Evolutionary conservation across 1,140 invertebrate species (phyloP), one percentile per base, ranked within the genome.

Genomic region (Protaetia brevitarsis): DNA sequence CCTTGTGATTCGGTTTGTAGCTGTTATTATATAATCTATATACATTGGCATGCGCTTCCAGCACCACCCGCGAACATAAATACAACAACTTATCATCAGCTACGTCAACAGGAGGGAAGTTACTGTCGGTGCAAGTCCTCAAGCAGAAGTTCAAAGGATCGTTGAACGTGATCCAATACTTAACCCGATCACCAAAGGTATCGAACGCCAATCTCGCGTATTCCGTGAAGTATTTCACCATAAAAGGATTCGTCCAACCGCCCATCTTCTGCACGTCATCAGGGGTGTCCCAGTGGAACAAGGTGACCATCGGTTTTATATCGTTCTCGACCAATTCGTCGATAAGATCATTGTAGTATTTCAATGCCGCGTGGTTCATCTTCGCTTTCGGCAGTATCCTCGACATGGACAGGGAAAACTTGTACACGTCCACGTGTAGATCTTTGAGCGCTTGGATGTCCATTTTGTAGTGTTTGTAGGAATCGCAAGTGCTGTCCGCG

Each of bases 301-400:
- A 27, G 2, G 73, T 77, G 0, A 74, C 73, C 66, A 67, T 51
- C 1, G 66, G 66, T 10, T 72, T 26, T 37, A 81, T 80, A 16
- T 69, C 68, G 26, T 72, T 68, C 2, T 58, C 69, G 7, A 79
- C 10, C 3, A 88, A 74, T 62, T 82, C 82, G 71, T 86, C 77
- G 8, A 88, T 82, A 0, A 89, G 72, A 19, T 82, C 80, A 64
- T 87, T 84, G 74, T 89, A 89, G 71, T 88, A 88, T 4, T 80
- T 72, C 2, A 86, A 70, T 13, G 86, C 87, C 56, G 82, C 80
- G 5, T 78, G 66, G 67, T 82, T 79, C 3, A 75, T 71, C n/a
- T 51, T 69, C 3, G 65, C 67, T 11, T 5, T 26, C n/a, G 67
- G 64, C 16, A 71, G 34, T 1, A 71, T 16, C 10, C 84, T 69